Evolutionary conservation across 2,797 vertebrate species (phyloP), one percentile per base, ranked within the genome.

Genomic region (Takifugu rubripes): DNA sequence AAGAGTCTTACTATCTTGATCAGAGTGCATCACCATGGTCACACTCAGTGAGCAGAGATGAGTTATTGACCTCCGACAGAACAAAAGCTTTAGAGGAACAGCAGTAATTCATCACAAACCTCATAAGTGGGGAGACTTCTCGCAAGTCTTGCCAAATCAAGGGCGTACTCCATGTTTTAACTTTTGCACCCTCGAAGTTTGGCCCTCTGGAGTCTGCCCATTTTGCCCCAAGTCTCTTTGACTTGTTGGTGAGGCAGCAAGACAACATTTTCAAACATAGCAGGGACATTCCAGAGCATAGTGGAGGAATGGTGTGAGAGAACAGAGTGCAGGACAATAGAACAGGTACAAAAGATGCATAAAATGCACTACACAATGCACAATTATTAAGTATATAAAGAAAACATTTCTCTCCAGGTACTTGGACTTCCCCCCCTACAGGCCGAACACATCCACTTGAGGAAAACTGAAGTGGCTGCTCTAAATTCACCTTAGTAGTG

Each of bases 51-150:
- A 84, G 87, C 86, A 79, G 66, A 84, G 86, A 90, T 90, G 86
- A 89, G 83, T 89, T 88, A 88, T 88, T 90, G 87, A 89, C 84
- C 86, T 79, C 77, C 77, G 46, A 6, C 72, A 76, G 72, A 86
- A 86, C 78, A 82, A 72, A 80, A 73, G 78, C 77, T 72, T 81
- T 64, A 52, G 59, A 61, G 73, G 70, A 81, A 77, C 79, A 58
- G 77, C 74, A 75, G 80, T 74, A 80, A 90, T 90, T 85, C 78
- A 88, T 90, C 86, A 87, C 67, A 70, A 60, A 72, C 65, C 65
- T 70, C 57, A 3, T 59, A 68, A 65, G 65, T 63, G 50, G 56
- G 71, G 84, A 83, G 72, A 50, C 61, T 66, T 75, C 68, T 58
- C 54, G 16, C 31, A 60, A 68, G 57, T 64, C 67, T 52, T 81